Base-by-base conservation (phyloP, 1,140 invertebrate species). In the Saxidomus purpurata region DNA sequence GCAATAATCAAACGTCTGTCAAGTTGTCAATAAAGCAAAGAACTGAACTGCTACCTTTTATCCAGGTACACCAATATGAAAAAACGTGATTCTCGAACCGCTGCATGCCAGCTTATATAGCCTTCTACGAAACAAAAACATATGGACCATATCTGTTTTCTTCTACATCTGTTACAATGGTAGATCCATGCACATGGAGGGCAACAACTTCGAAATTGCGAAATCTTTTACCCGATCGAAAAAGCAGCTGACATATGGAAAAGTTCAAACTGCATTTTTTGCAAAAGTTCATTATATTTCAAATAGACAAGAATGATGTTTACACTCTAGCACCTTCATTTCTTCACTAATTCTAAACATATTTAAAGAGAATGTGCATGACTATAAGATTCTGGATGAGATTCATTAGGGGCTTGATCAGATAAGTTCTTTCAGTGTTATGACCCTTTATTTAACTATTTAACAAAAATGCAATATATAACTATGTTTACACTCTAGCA, bases 21-120 rank as follows among this genome's bases (percentile, higher is more conserved):
- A 34, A 67, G 77, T 94, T 34, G 95, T 96, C 59, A 63, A 49
- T 25, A 95, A 96, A 80, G 95, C 95, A 25, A 85, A 82, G 77
- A 85, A 88, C 71, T 90, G 95, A 89, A 91, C 90, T 6, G 92
- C 90, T 31, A 94, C 94, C 0, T 95, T 93, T 81, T 96, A 96
- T 86, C 90, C 94, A 19, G 89, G 88, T 28, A 67, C 89, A 34
- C 86, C 90, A 40, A 86, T 49, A 61, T 85, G 95, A 13, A 94
- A 93, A 80, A 92, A 94, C 59, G 96, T 96, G 96, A 84, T 96
- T 4, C 96, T 96, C 11, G 91, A 93, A 77, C 92, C 94, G 34
- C 86, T 96, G 0, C 95, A 94, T 89, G 87, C 92, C 9, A 91
- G 95, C 80, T 61, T 95, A 22, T 96, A 95, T 80, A 96, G 96